Evolutionary conservation across 2,113 vertebrate genomes (phyloP).

Genomic region (Ranitomeya variabilis): DNA sequence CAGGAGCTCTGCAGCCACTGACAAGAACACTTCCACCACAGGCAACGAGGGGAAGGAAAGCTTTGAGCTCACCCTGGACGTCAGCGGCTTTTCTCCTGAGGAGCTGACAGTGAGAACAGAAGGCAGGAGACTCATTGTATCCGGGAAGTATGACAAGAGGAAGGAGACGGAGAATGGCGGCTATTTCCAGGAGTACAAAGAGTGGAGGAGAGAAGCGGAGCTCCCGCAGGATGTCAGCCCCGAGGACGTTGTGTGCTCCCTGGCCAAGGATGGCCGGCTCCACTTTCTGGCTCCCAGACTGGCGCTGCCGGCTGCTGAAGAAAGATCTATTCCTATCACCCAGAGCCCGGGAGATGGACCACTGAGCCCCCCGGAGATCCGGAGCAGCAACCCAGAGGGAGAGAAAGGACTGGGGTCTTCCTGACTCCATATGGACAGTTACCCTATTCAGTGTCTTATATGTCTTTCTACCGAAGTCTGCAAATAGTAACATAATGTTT

Average conservation of each 20-base stretch:
- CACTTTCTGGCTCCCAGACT: neutral
- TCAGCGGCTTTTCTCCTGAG: constrained; percentile 52
- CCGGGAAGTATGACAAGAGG: neutral
- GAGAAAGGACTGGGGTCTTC: too few relatives aligned
- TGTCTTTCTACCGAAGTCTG: too few relatives aligned
- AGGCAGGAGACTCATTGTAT: constrained; percentile 44
- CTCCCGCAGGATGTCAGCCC: neutral
- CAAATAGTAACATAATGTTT: too few relatives aligned
- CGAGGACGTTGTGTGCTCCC: neutral
- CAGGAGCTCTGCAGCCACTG: neutral
- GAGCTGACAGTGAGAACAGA: constrained; percentile 59
- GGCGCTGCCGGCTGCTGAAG: neutral
- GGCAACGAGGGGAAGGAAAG: neutral
- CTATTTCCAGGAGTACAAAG: neutral
- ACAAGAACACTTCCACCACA: neutral
- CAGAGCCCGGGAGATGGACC: neutral
- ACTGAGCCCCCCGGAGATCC: neutral
- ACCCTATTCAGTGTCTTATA: too few relatives aligned
- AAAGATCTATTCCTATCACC: neutral
- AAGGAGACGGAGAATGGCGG: neutral
- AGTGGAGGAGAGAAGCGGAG: neutral
- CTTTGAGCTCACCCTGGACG: constrained; percentile 56
- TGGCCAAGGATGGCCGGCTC: neutral
- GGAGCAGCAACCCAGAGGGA: neutral
- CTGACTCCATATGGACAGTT: too few relatives aligned